Evolutionary conservation across 2,888 invertebrate species (phyloP), one percentile per base, ranked within the genome.

Genomic region (Meteorus colon): DNA sequence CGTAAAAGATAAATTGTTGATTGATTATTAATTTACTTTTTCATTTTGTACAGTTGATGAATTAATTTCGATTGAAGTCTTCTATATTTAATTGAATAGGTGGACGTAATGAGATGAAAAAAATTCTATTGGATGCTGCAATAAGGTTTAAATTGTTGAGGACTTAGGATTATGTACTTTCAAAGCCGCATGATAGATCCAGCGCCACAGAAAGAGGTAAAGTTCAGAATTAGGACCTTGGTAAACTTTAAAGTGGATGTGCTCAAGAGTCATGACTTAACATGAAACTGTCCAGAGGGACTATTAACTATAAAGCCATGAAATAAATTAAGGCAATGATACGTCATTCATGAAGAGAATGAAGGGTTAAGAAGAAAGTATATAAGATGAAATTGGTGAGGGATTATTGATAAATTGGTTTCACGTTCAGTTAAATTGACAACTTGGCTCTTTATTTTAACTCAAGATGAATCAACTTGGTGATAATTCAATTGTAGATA

Each of bases 91-190:
- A 41, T 41, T 41, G 41, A 12, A 41, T 12, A 1, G 0, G 41
- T 41, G 12, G 12, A 41, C 12, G 41, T 41, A 41, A 8, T 41
- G 41, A 41, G 41, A 41, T 41, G 48, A 16, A 48, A 48, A 48
- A 48, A 51, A 51, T 34, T 41, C 12, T 12, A 0, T 12, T 55
- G 6, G n/a, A 19, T 55, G 5, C 19, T 19, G 19, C n/a, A 19
- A 12, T 41, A 8, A 4, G 14, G 14, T 24, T 45, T 66, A 41
- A 5, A 12, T 41, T 45, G 37, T 19, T 41, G 24, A 66, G 24
- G 41, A 66, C 37, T 41, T 24, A 14, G 10, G 14, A 66, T 66
- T 66, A 66, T 41, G 12, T 66, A 66, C 19, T 66, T 45, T 19
- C 41, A 37, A 66, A 37, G 37, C 19, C 66, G 41, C 10, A 24